Percentiles rank a stretch among this genome's conserved stretches.
These are phyloP conservation scores for Aurelia sp. DNA, from an alignment of 30 jellyfish, hydroid and myxozoan genomes.

Conservation along the genomic window DNA sequence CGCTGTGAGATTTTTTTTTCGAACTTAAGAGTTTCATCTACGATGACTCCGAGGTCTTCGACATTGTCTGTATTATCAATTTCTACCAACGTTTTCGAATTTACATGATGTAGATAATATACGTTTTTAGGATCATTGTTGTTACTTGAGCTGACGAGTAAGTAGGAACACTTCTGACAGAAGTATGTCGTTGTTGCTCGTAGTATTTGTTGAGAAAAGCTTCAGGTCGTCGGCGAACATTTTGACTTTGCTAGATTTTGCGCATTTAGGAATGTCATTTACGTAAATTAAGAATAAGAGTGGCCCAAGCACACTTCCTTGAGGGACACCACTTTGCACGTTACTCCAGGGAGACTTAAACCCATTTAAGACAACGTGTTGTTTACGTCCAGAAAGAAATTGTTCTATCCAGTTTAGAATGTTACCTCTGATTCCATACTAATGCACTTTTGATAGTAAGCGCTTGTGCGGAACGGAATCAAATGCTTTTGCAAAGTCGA, in stretches of 20 bases:
- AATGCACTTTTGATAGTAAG: constrained; percentile 1
- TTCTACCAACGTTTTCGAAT: not conserved
- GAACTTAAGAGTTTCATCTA: too few relatives aligned
- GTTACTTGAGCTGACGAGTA: not conserved
- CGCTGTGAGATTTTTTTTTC: too few relatives aligned
- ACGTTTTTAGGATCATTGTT: not conserved
- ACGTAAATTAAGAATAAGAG: too few relatives aligned
- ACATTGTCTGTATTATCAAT: too few relatives aligned
- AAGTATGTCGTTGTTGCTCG: not conserved
- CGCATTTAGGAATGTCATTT: constrained; percentile 9
- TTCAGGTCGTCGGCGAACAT: constrained; percentile 40
- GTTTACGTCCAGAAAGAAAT: constrained; percentile 29
- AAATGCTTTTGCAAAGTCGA: constrained; percentile 32
- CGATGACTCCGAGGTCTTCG: too few relatives aligned
- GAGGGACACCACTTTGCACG: not conserved
- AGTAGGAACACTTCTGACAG: constrained; percentile 4
- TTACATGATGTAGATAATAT: not conserved
- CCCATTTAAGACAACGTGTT: constrained; percentile 33
- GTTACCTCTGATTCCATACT: constrained; percentile 32
- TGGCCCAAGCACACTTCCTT: too few relatives aligned
- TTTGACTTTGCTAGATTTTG: constrained; percentile 18
- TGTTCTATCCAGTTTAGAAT: constrained; percentile 14
- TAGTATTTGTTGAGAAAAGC: not conserved
- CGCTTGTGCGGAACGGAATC: constrained; percentile 35
- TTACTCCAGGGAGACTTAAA: constrained; percentile 18